A percentile compares a stretch with the other conserved stretches of the same genome.
Conservation (phyloP, 2,113 vertebrate species). For the Hippocampus comes region DNA sequence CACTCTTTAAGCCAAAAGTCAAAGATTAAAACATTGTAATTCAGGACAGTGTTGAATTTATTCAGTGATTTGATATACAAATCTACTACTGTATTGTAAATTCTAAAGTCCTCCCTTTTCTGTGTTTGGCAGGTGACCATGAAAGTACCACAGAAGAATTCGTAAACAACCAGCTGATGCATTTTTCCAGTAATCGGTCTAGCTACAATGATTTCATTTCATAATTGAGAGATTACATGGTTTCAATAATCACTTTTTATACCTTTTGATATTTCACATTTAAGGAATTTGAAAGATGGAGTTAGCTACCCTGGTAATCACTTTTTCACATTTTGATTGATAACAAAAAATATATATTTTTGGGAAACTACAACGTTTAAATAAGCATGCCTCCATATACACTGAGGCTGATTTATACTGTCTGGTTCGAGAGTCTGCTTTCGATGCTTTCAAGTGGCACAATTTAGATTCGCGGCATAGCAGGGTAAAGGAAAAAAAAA, state of each 20-base stretch:
- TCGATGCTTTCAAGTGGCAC: neutral
- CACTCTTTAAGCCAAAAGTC: neutral
- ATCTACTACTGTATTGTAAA: neutral
- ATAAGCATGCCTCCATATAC: neutral
- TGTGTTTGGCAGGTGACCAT: conserved; percentile 77
- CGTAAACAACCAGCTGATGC: conserved; percentile 54
- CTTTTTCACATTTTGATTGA: neutral
- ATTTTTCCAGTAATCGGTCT: neutral
- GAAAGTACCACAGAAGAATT: conserved; percentile 89
- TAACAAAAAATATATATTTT: neutral
- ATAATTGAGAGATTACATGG: neutral
- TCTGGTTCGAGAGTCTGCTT: neutral
- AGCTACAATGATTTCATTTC: neutral
- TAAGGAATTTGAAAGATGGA: neutral
- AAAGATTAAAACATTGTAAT: neutral
- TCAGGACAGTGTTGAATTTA: neutral
- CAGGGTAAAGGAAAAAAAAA: neutral
- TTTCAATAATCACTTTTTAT: neutral
- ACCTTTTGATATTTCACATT: neutral
- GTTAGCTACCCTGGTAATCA: neutral
- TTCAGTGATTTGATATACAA: neutral
- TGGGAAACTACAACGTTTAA: neutral
- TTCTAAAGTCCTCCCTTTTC: neutral
- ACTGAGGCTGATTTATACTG: neutral
- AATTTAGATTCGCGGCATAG: neutral